Base-by-base conservation (phyloP, 2,113 vertebrate species). In the Corythoichthys intestinalis region DNA sequence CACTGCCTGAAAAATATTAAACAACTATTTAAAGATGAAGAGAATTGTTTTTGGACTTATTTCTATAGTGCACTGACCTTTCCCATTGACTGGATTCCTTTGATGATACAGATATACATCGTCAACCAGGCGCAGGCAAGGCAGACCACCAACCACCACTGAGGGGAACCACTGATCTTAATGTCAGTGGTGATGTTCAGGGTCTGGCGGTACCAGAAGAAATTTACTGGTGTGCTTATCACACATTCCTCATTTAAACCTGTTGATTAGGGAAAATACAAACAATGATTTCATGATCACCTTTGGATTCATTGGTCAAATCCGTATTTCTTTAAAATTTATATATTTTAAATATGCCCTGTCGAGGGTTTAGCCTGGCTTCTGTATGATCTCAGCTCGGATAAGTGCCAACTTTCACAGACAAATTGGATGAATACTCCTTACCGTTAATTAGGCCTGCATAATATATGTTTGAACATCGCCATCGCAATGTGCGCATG, bases 191-290 rank as follows among this genome's bases (percentile, higher is more conserved):
- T 89, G 85, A 96, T 88, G 80, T 98, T 95, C 77, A 99, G 85
- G 0, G 96, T 97, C 79, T 89, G 79, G 10, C 97, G 92, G 76
- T 97, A 98, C 97, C 97, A 98, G 84, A 94, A 98, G 74, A 96
- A 98, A 85, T 90, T 96, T 41, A 94, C 94, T 0, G 94, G 1
- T 0, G 94, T 92, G 59, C 94, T 95, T 75, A 83, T 68, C 15
- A 78, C 82, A 74, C 96, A 98, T 74, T 99, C 97, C 28, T 71
- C 37, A 4, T 91, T 72, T 1, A 88, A 80, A 1, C 87, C 97
- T 98, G 15, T 2, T 3, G 54, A 34, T 13, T 34, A 12, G 9
- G 54, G 28, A 56, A 54, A 2, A 54, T 3, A 48, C 10, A 28
- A 28, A 28, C 53, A 56, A 56, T 3, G 12, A 0, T 34, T 11